Evolutionary conservation across 2,888 invertebrate species (phyloP), one percentile per base, ranked within the genome.

Genomic region (Sinelater perroti): DNA sequence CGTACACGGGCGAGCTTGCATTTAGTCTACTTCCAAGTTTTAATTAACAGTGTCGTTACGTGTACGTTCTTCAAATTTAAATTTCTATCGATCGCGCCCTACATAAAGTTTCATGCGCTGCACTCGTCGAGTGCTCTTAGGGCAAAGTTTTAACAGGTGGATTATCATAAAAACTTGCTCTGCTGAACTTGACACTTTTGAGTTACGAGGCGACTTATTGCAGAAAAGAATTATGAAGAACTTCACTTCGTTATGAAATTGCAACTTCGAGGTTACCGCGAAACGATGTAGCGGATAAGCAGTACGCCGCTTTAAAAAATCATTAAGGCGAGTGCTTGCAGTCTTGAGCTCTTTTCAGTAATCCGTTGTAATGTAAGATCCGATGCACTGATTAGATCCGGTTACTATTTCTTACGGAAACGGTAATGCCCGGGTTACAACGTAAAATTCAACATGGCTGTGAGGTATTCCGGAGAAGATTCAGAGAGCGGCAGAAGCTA

Each of bases 361-460:
- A n/a, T n/a, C n/a, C n/a, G n/a, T n/a, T n/a, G n/a, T n/a, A n/a
- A n/a, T n/a, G n/a, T n/a, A n/a, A n/a, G n/a, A n/a, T n/a, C n/a
- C n/a, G n/a, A n/a, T n/a, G n/a, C n/a, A n/a, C n/a, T n/a, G n/a
- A n/a, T n/a, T n/a, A n/a, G n/a, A 36, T 31, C 30, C 14, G 16
- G 52, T 44, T 52, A 42, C 33, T 17, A 33, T 40, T 31, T 52
- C 52, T 31, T 40, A 21, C 24, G 33, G n/a, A 28, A 30, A 40
- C 13, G 21, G 42, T 52, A 44, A 52, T 52, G 16, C 42, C 33
- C 10, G 24, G 17, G 44, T 44, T 44, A 17, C 44, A 10, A 6
- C 30, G 44, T 50, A 35, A 60, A 53, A 52, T 61, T 40, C 56
- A 58, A 56, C 58, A 61, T 63, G 61, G 56, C 56, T 62, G 50